Base-by-base conservation (phyloP, 2,113 vertebrate species). In the Onychorhynchus coronatus region DNA sequence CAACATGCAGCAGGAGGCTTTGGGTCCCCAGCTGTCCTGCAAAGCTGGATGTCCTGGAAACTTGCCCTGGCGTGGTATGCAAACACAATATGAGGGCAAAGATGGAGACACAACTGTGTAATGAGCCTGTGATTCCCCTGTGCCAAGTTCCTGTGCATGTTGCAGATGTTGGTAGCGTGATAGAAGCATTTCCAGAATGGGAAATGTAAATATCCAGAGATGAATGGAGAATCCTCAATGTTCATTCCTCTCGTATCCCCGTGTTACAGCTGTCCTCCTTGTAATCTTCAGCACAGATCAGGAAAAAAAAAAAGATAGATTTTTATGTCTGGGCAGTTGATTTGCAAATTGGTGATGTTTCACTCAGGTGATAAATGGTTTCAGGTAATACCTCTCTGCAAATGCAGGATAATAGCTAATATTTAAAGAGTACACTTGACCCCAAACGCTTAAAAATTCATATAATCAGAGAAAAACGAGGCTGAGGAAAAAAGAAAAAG, bases 401-500 rank as follows among this genome's bases (percentile, higher is more conserved):
- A 59, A 82, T 87, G 63, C 41, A 72, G 44, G 80, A 58, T 95
- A 91, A 95, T 84, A 82, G 16, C 92, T 92, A 39, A 89, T 56
- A 93, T 91, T 95, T 89, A 86, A 96, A 76, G 37, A 68, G 41
- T 5, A 62, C 86, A 37, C 86, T 96, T 93, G 96, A 96, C 96
- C 96, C 28, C 46, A 47, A 59, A 58, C 31, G 68, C 93, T 95
- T 93, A 92, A 56, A 89, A 92, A 97, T 95, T 96, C 86, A 96
- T 95, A 93, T 72, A 84, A 84, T 87, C 76, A 78, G 56, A 81
- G 89, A 91, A 95, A 93, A 96, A 95, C 16, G 93, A 91, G 44
- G 7, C 41, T 80, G 79, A 18, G 52, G 16, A 25, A 61, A 75
- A 80, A 82, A 50, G 25, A 49, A 49, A 49, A 25, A 14, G 14